Evolutionary conservation across 2,113 vertebrate genomes (phyloP), one percentile per base, ranked within the genome.

Genomic region (Lichenostomus cassidix): DNA sequence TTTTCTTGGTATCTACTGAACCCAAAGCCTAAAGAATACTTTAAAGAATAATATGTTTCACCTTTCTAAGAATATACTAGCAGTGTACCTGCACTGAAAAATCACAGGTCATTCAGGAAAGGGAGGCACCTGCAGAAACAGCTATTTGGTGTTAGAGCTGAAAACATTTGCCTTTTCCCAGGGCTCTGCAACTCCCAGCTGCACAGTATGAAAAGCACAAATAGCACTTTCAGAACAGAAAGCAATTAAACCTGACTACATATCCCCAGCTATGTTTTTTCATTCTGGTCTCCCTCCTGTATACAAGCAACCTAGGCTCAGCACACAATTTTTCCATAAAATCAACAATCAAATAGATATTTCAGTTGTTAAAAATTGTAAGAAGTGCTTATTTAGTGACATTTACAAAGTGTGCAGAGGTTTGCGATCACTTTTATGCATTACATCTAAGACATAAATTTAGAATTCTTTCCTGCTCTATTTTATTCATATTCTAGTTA

Each of bases 221-320:
- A 60, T 15, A 23, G 42, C 42, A 59, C 14, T 83, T 65, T 46
- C 37, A 74, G 56, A 70, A 58, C 21, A 74, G 19, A 52, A 73
- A 47, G 37, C 49, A 22, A 49, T 53, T 77, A 56, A 80, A 56
- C n/a, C 10, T 39, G n/a, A 87, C 35, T 22, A 59, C 5, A 9
- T 20, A 76, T 7, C 39, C 25, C 20, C 41, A 58, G 50, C n/a
- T 62, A 3, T 67, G 22, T 15, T 70, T 16, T 9, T 84, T 41
- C 22, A 25, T 46, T 65, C 78, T 68, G 28, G 5, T 70, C 25
- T 53, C 60, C 23, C 7, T 56, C 35, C n/a, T 50, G 16, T 35
- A 50, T 1, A 85, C 10, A 46, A 50, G 24, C 50, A 74, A 27
- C 0, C 0, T 15, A 42, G 24, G 22, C 31, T 73, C 8, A 1